phyloP scores from a whole-genome alignment of 2,888 invertebrate genomes.

The Candidula unifasciata region DNA sequence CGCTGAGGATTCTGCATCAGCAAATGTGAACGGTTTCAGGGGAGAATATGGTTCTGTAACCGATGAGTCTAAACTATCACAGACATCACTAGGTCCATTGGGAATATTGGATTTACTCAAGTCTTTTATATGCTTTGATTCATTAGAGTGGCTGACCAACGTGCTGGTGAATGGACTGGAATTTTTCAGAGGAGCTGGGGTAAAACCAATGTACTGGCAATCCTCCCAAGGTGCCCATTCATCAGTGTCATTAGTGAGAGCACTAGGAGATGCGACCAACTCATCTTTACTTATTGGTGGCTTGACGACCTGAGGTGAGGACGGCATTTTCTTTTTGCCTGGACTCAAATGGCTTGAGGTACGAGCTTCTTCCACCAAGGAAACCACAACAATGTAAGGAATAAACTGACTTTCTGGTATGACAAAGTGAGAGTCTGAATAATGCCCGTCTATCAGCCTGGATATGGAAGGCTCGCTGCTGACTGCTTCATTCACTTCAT shows the following conservation, averaged over 20 bases:
- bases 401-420: constrained; percentile 50
- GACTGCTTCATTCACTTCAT: constrained; percentile 86
- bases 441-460: constrained; percentile 54
- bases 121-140: constrained; percentile 49
- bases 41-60: constrained; percentile 47
- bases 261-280: constrained; percentile 16
- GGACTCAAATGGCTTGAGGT: constrained; percentile 31
- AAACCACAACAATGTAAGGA: constrained; percentile 49
- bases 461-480: constrained; percentile 73
- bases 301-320: constrained; percentile 21
- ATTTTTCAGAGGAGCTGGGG: constrained; percentile 61
- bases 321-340: constrained; percentile 19
- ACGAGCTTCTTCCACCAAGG: constrained; percentile 48
- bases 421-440: constrained; percentile 48
- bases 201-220: constrained; percentile 72
- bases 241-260: constrained; percentile 39
- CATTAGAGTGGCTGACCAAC: constrained; percentile 13
- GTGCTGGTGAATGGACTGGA: constrained; percentile 49
- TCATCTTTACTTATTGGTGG: constrained; percentile 40
- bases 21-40: constrained; percentile 39
- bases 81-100: constrained; percentile 55
- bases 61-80: constrained; percentile 50
- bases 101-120: constrained; percentile 41
- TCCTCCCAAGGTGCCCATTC: constrained; percentile 60
- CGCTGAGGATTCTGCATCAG: constrained; percentile 32